A percentile compares a stretch with the other conserved stretches of the same genome.
phyloP scores from a whole-genome alignment of 2,888 invertebrate genomes.

The Lissonota sp. region DNA sequence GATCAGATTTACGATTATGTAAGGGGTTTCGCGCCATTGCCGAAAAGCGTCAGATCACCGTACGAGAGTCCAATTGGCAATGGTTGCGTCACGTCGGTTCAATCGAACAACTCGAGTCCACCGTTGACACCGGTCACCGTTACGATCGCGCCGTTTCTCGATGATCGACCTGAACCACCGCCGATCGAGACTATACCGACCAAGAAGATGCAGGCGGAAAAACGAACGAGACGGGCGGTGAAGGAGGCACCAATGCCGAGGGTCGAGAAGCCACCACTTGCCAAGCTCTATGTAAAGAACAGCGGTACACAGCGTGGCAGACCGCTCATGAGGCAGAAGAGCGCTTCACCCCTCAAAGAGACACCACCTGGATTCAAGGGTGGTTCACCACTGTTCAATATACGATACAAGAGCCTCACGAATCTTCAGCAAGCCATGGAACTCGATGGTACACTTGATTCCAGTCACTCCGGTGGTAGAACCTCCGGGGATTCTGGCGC shows the following conservation, averaged over 20 bases:
- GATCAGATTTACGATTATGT: conserved; percentile 99
- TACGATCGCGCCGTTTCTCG: conserved; percentile 85
- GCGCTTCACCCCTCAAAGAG: conserved; percentile 90
- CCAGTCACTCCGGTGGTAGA: conserved; percentile 94
- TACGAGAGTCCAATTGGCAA: conserved; percentile 83
- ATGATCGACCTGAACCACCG: conserved; percentile 93
- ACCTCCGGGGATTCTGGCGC: conserved; percentile 93
- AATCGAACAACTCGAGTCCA: conserved; percentile 70
- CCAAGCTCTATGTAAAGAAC: conserved; percentile 92
- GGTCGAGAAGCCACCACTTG: conserved; percentile 86
- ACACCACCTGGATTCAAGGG: conserved; percentile 89
- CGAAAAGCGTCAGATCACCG: conserved; percentile 90
- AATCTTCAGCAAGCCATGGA: conserved; percentile 90
- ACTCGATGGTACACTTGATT: conserved; percentile 93
- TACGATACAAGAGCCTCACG: conserved; percentile 87
- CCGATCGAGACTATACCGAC: conserved; percentile 96
- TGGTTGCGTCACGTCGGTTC: conserved; percentile 40
- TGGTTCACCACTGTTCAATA: conserved; percentile 91
- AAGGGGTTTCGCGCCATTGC: conserved; percentile 95
- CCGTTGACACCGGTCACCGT: conserved; percentile 85
- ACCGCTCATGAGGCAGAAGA: conserved; percentile 89
- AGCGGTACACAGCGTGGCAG: conserved; percentile 88
- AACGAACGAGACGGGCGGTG: conserved; percentile 89
- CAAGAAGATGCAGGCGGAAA: conserved; percentile 91
- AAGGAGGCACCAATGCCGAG: conserved; percentile 86